phyloP scores from a whole-genome alignment of 2,113 vertebrate genomes.

The Herpetotheres cachinnans region DNA sequence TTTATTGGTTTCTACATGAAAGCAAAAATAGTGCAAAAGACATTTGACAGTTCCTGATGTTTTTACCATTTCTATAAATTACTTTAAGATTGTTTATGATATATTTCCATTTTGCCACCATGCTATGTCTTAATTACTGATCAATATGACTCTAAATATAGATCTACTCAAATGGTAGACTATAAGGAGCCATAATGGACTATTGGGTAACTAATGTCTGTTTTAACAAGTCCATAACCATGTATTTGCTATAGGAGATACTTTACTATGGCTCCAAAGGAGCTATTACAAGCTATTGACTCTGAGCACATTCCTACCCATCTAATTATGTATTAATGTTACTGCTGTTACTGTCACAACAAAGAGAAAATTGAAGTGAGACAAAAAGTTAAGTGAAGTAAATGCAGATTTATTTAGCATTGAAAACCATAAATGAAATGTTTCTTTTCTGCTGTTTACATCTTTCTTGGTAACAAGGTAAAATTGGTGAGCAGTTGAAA shows the following conservation, averaged over 20 bases:
- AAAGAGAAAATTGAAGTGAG: background rate
- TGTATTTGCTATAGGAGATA: conserved; percentile 69
- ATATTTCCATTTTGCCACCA: conserved; percentile 53
- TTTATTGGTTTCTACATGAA: conserved; percentile 24
- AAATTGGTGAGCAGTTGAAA: background rate
- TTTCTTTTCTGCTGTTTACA: background rate
- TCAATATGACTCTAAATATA: conserved; percentile 78
- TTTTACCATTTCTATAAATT: conserved; percentile 24
- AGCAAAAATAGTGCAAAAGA: background rate
- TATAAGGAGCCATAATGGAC: conserved; percentile 76
- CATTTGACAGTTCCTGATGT: background rate
- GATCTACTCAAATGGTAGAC: conserved; percentile 71
- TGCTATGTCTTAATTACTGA: conserved; percentile 61
- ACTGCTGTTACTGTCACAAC: background rate
- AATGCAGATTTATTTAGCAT: background rate
- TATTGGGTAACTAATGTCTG: conserved; percentile 76
- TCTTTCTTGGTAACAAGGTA: background rate
- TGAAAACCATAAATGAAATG: background rate
- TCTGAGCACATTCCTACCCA: conserved; percentile 21
- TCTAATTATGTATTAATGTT: conserved; percentile 40
- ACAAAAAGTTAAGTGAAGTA: background rate
- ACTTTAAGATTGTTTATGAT: conserved; percentile 29
- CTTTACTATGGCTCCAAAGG: conserved; percentile 67
- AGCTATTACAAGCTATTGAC: conserved; percentile 59
- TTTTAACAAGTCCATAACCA: conserved; percentile 77